Evolutionary conservation across 2,888 invertebrate species (phyloP).

Genomic region (Seira sanloemensis): DNA sequence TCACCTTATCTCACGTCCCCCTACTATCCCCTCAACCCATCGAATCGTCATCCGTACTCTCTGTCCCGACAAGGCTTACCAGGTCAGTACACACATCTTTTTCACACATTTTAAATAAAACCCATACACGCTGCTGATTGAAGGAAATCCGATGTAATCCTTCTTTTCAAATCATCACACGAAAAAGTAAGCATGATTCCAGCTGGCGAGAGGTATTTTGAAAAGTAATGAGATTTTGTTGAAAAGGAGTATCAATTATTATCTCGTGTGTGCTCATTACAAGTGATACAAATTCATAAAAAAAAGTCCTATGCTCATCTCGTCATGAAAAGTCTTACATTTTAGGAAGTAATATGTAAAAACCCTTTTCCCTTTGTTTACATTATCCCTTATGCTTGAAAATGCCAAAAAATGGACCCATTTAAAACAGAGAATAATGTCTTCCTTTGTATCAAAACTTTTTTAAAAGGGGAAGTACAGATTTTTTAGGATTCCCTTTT

Average conservation of each 20-base stretch:
- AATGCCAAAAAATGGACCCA: slow-evolving; percentile 31
- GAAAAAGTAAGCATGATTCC: too few relatives aligned
- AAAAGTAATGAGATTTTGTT: too few relatives aligned
- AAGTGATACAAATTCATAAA: too few relatives aligned
- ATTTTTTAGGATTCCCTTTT: neutral
- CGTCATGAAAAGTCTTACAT: too few relatives aligned
- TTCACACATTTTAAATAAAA: too few relatives aligned
- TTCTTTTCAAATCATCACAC: slow-evolving; percentile 2
- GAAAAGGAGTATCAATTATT: too few relatives aligned
- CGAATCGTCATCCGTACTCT: slow-evolving; percentile 73
- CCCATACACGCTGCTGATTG: too few relatives aligned
- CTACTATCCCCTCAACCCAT: slow-evolving; percentile 72
- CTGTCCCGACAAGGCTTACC: slow-evolving; percentile 73
- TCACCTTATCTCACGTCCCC: slow-evolving; percentile 73
- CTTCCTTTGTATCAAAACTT: slow-evolving; percentile 39
- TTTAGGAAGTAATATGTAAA: too few relatives aligned
- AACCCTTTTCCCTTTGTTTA: slow-evolving; percentile 53
- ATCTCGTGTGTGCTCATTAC: too few relatives aligned
- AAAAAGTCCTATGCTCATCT: too few relatives aligned
- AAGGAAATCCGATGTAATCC: slow-evolving; percentile 17
- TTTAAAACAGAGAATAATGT: slow-evolving; percentile 32
- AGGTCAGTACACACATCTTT: slow-evolving; percentile 67
- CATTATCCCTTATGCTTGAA: slow-evolving; percentile 23
- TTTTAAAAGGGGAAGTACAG: too few relatives aligned
- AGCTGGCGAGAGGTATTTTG: too few relatives aligned